Conservation (phyloP, 2,888 invertebrate species). For the Synergus gifuensis region DNA sequence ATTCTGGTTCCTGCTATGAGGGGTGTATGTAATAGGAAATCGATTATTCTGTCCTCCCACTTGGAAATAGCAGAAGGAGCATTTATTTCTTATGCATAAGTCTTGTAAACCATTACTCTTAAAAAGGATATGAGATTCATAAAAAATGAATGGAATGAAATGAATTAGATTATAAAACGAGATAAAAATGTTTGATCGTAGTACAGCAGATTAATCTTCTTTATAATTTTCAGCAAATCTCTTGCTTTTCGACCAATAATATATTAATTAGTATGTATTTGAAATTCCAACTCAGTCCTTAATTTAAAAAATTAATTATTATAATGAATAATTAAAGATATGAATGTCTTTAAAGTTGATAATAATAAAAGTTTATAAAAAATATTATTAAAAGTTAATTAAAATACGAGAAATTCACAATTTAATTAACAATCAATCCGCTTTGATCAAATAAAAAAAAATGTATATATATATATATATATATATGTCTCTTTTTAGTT, state of each 20-base stretch:
- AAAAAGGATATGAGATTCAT: neutral
- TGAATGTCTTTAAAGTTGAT: neutral
- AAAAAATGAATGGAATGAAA: neutral
- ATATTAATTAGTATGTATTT: neutral
- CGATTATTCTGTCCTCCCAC: neutral
- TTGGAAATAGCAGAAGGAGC: neutral
- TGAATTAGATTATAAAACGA: neutral
- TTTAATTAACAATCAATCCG: neutral
- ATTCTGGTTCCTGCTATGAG: neutral
- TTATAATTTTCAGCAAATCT: neutral
- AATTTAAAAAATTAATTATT: neutral
- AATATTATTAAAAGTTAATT: neutral
- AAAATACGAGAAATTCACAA: no score
- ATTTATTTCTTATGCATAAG: conserved; percentile 5
- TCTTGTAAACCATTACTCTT: neutral
- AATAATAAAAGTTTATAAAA: neutral
- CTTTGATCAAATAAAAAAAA: neutral
- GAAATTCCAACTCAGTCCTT: neutral
- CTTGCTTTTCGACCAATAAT: neutral
- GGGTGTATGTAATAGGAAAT: neutral
- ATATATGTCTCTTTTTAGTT: conserved; percentile 53
- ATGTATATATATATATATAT: no score
- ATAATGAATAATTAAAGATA: neutral
- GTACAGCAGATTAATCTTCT: neutral
- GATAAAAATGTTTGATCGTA: neutral